A percentile compares a stretch with the other conserved stretches of the same genome.
Evolutionary conservation across 2,797 vertebrate species (phyloP).

Genomic region (Smutsia gigantea): DNA sequence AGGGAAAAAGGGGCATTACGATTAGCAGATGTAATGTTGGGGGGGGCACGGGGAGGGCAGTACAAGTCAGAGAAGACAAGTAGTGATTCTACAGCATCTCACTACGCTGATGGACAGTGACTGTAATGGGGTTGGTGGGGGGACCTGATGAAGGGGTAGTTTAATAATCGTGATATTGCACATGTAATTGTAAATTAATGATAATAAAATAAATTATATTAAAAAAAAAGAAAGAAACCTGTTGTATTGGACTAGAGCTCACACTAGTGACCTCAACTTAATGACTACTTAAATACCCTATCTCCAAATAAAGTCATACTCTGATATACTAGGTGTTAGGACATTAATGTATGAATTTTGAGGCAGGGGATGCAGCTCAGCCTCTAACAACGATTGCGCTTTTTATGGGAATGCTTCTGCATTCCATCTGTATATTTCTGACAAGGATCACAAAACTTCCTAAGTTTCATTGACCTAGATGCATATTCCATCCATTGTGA

Average conservation of each 20-base stretch:
- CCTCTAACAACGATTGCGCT: not conserved
- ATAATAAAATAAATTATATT: no score
- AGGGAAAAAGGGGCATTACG: no score
- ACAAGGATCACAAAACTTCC: not conserved
- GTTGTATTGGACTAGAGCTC: not conserved
- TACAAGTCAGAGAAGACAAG: no score
- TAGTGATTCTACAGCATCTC: no score
- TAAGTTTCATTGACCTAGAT: not conserved
- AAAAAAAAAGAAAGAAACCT: no score
- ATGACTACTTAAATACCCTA: not conserved
- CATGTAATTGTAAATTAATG: no score
- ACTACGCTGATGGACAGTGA: no score
- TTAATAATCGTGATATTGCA: no score
- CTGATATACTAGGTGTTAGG: not conserved
- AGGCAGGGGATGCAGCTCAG: not conserved
- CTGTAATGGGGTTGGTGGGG: no score
- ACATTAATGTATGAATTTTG: not conserved
- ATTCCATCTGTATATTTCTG: not conserved
- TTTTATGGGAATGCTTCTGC: not conserved
- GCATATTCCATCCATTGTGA: not conserved
- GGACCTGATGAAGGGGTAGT: no score
- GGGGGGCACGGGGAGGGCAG: no score
- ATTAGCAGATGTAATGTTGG: no score
- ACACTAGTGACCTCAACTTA: not conserved
- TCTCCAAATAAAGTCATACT: not conserved